A percentile compares a stretch with the other conserved stretches of the same genome.
Conservation (phyloP, 2,888 invertebrate genomes). For the Eristalinus sepulchralis region DNA sequence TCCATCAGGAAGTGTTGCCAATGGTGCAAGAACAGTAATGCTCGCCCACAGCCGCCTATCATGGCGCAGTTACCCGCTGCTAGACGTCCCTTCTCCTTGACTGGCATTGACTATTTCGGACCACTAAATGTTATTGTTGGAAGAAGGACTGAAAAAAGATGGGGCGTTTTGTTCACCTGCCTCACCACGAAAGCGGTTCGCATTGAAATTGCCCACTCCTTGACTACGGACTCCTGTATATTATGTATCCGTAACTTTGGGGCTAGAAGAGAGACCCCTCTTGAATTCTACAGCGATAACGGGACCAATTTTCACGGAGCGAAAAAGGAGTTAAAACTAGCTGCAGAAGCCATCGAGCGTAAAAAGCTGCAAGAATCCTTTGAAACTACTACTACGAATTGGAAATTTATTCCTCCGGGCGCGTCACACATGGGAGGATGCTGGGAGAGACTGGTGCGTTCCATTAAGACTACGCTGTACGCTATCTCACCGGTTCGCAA, state of each 20-base stretch:
- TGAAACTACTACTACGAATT: slow-evolving; percentile 30
- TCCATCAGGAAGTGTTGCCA: background rate
- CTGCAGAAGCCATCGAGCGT: background rate
- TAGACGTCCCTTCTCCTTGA: background rate
- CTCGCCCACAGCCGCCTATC: background rate
- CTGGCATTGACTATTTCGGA: background rate
- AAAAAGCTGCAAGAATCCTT: slow-evolving; percentile 1
- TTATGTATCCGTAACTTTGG: background rate
- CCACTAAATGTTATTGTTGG: background rate
- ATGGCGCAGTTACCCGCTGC: background rate
- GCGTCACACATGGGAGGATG: slow-evolving; percentile 67
- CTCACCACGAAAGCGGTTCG: background rate
- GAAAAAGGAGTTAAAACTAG: background rate
- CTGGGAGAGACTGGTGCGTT: slow-evolving; percentile 43
- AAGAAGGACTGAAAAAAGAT: background rate
- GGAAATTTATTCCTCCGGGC: slow-evolving; percentile 70
- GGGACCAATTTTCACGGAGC: slow-evolving; percentile 54
- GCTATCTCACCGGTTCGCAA: background rate
- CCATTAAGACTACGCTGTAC: slow-evolving; percentile 51
- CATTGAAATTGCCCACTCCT: background rate
- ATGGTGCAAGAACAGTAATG: background rate
- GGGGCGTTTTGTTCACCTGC: background rate
- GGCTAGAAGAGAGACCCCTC: background rate
- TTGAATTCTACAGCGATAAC: slow-evolving; percentile 30
- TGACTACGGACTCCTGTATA: background rate